A percentile compares a stretch with the other conserved stretches of the same genome.
These are phyloP conservation scores for Drosophila takahashii DNA, from an alignment of 1,140 invertebrate genomes.

Conservation along the genomic window DNA sequence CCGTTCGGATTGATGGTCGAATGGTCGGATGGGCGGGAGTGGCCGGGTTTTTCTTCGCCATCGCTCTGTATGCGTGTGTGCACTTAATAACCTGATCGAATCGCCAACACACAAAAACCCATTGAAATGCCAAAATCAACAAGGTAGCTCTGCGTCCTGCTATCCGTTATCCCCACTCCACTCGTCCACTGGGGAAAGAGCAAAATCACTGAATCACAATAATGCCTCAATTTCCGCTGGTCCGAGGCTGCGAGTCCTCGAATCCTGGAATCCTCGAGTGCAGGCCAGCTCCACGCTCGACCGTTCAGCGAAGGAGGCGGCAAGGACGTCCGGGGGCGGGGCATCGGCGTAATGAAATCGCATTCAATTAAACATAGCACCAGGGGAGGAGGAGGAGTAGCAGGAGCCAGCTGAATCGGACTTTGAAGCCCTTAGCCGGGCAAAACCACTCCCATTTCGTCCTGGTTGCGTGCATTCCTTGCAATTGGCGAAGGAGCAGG, in stretches of 20 bases:
- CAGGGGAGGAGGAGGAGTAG: conserved; percentile 2
- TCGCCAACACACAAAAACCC: conserved; percentile 77
- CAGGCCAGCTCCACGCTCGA: conserved; percentile 3
- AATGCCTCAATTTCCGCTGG: conserved; percentile 79
- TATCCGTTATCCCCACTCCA: conserved; percentile 2
- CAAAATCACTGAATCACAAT: conserved; percentile 82
- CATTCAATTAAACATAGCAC: conserved; percentile 80
- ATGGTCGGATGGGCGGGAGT: not conserved
- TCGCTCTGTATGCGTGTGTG: conserved; percentile 60
- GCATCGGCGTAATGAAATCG: conserved; percentile 70
- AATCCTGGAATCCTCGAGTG: conserved; percentile 50
- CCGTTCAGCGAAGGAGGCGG: conserved; percentile 39
- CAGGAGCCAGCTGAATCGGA: conserved; percentile 13
- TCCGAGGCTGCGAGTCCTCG: conserved; percentile 45
- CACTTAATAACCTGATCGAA: conserved; percentile 82
- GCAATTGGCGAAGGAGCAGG: conserved; percentile 32
- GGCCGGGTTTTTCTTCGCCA: conserved; percentile 15
- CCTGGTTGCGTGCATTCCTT: conserved; percentile 34
- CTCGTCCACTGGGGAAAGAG: conserved; percentile 51
- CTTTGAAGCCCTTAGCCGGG: conserved; percentile 38
- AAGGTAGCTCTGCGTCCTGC: conserved; percentile 46
- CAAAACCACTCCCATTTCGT: not conserved
- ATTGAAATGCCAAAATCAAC: conserved; percentile 82
- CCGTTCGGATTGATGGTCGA: conserved; percentile 8
- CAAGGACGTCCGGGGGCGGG: not conserved